A percentile compares a stretch with the other conserved stretches of the same genome.
Evolutionary conservation across 2,797 vertebrate genomes (phyloP).

Genomic region (Gymnoscopelus microlampas): DNA sequence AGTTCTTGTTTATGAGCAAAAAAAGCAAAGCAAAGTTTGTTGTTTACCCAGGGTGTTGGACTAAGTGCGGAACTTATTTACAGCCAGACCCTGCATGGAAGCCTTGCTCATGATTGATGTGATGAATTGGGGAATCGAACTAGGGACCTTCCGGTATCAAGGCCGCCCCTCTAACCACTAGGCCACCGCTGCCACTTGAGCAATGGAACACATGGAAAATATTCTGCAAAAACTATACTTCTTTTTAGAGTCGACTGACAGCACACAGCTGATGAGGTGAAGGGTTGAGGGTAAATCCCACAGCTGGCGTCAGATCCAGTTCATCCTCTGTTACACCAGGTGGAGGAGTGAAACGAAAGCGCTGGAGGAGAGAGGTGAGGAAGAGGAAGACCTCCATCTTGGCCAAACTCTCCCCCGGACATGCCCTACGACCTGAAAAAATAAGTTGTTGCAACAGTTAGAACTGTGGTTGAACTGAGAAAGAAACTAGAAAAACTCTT

Average conservation of each 20-base stretch:
- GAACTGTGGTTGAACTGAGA: background rate
- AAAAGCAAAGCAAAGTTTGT: no score
- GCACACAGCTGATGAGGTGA: conserved; percentile 57
- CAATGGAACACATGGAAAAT: no score
- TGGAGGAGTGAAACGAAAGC: conserved; percentile 62
- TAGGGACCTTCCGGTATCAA: no score
- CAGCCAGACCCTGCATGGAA: no score
- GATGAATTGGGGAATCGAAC: no score
- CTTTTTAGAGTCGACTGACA: conserved; percentile 38
- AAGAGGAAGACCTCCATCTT: conserved; percentile 73
- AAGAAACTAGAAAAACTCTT: background rate
- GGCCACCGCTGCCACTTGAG: no score
- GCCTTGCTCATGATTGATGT: no score
- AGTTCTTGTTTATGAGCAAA: no score
- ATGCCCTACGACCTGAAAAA: conserved; percentile 54
- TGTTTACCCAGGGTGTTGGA: no score
- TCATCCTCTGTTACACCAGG: conserved; percentile 60
- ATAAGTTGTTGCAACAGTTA: background rate
- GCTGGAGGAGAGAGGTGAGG: conserved; percentile 65
- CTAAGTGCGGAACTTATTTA: no score
- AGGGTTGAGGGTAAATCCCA: conserved; percentile 43
- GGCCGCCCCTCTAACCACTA: no score
- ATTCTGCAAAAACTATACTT: background rate
- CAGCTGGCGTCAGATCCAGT: conserved; percentile 55
- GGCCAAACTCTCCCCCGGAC: conserved; percentile 64